Evolutionary conservation across 2,888 invertebrate species (phyloP), one percentile per base, ranked within the genome.

Genomic region (Drosophila niveifrons): DNA sequence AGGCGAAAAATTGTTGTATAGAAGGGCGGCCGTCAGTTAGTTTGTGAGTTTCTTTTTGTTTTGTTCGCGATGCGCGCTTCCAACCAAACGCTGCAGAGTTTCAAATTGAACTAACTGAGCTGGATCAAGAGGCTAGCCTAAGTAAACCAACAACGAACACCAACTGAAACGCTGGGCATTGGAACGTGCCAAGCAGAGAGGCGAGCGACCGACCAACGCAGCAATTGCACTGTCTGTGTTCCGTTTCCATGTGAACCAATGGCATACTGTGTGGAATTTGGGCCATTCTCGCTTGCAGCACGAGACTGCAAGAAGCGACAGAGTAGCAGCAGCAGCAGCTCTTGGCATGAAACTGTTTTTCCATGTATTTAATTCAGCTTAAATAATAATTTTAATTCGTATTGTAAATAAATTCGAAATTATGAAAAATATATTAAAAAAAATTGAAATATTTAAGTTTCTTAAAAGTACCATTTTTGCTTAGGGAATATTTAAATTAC

Each of bases 61-160:
- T 46, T 70, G 57, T 56, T 66, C 53, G 61, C 68, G 70, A 57
- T 62, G 78, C 82, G 80, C 78, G 71, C 50, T 68, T 72, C 77
- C 85, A 81, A 85, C 88, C 83, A 72, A 82, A 88, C 82, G 77
- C 76, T 73, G 65, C 77, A 83, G 80, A 89, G 87, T 83, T 84
- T 85, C 72, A 89, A 88, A 69, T 77, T 46, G 66, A 75, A 75
- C 78, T 75, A 75, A 80, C 48, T 64, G 59, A 56, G 51, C 55
- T 52, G 62, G 47, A 69, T 39, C 50, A 36, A 50, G 46, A 61
- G 44, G 41, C 56, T 17, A 56, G 39, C 62, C 11, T 10, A 50
- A 59, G 63, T 77, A 71, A 64, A 59, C 63, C 65, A 59, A 17
- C 34, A 17, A 18, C 18, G 11, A 1, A 13, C 39, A 10, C 3